These are phyloP conservation scores for Sphinx pinastri DNA, from an alignment of 2,888 invertebrate species.

Conservation along the genomic window DNA sequence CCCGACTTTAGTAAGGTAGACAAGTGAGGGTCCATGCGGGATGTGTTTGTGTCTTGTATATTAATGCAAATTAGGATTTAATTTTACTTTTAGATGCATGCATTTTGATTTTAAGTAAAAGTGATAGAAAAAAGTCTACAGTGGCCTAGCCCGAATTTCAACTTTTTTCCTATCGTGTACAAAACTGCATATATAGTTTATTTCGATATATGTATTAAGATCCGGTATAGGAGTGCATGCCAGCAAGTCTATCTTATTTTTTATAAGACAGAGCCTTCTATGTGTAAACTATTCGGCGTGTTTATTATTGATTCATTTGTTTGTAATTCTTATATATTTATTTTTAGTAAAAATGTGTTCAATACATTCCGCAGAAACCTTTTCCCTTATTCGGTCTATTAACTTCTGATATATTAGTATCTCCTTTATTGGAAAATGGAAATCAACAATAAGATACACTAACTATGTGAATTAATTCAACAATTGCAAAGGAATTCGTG, in stretches of 20 bases:
- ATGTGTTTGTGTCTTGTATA: too few species aligned
- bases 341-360: neutral
- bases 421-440: slow-evolving; percentile 14
- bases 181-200: too few species aligned
- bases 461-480: neutral
- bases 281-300: neutral
- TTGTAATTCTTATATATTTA: neutral
- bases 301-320: neutral
- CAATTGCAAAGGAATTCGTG: slow-evolving; percentile 11
- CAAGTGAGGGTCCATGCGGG: too few species aligned
- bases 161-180: too few species aligned
- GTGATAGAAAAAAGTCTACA: too few species aligned
- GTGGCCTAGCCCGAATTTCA: too few species aligned
- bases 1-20: neutral
- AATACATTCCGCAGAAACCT: too few species aligned
- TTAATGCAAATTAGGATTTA: too few species aligned
- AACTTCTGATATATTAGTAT: slow-evolving; percentile 19
- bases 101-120: too few species aligned
- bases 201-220: too few species aligned
- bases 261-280: neutral
- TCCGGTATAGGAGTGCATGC: neutral
- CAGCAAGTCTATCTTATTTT: neutral
- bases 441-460: slow-evolving; percentile 12
- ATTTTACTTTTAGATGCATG: too few species aligned
- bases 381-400: slow-evolving; percentile 7